These are phyloP conservation scores for Nemotelus nigrinus DNA, from an alignment of 2,888 invertebrate genomes.

Conservation along the genomic window DNA sequence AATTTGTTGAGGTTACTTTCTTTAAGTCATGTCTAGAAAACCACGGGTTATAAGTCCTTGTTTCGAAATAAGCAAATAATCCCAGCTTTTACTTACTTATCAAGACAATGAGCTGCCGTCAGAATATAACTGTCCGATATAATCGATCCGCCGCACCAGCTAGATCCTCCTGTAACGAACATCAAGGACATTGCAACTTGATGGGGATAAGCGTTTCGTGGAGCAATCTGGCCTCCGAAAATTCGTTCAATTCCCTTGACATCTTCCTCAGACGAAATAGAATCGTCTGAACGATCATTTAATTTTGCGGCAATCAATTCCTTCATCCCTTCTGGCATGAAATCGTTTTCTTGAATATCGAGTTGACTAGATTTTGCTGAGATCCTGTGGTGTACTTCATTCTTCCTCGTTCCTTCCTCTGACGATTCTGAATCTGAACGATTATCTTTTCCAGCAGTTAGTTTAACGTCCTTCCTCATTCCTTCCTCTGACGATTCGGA, in stretches of 20 bases:
- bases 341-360: slow-evolving; percentile 10
- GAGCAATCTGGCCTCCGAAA: slow-evolving; percentile 47
- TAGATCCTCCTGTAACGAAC: slow-evolving; percentile 48
- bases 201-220: slow-evolving; percentile 57
- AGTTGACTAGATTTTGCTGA: background rate
- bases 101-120: slow-evolving; percentile 61
- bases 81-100: slow-evolving; percentile 51
- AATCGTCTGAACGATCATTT: background rate
- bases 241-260: slow-evolving; percentile 3
- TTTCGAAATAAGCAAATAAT: too few relatives aligned
- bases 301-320: background rate
- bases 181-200: slow-evolving; percentile 58
- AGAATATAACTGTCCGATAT: slow-evolving; percentile 56
- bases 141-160: slow-evolving; percentile 59
- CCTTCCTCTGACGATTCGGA: too few relatives aligned
- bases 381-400: background rate
- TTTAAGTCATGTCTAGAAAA: too few relatives aligned
- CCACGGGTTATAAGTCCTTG: too few relatives aligned
- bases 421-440: too few relatives aligned
- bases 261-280: background rate
- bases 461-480: too few relatives aligned
- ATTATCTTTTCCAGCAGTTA: too few relatives aligned
- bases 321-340: slow-evolving; percentile 22
- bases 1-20: too few relatives aligned
- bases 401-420: background rate